These are phyloP conservation scores for Archegozetes longisetosus DNA, from an alignment of 1,140 invertebrate genomes.

Conservation along the genomic window DNA sequence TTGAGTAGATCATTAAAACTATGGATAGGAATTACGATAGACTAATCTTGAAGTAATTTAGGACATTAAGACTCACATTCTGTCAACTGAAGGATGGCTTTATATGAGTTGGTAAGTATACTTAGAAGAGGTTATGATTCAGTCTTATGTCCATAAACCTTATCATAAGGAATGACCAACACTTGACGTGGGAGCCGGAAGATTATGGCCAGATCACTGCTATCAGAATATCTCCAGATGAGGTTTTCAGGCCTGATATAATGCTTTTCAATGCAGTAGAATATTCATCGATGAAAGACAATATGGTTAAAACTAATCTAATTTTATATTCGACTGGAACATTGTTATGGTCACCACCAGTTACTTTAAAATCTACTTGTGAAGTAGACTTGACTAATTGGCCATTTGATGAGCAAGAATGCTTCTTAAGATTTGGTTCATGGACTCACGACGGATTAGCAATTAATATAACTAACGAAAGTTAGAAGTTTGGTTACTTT, in stretches of 20 bases:
- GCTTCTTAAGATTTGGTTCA: constrained; percentile 89
- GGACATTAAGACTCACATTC: constrained; percentile 6
- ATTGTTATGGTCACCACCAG: constrained; percentile 43
- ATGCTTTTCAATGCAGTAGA: constrained; percentile 10
- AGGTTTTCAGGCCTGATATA: constrained; percentile 27
- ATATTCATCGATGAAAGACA: neutral
- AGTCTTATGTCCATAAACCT: neutral
- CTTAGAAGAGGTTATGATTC: neutral
- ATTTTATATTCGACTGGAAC: constrained; percentile 67
- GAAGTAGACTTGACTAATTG: constrained; percentile 89
- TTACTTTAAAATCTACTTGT: constrained; percentile 96
- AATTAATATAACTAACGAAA: neutral
- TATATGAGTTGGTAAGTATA: neutral
- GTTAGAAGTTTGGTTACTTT: constrained; percentile 10
- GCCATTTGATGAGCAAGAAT: constrained; percentile 90
- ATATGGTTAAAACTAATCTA: constrained; percentile 52
- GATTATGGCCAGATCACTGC: constrained; percentile 86
- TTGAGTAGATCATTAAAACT: neutral
- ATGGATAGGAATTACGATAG: neutral
- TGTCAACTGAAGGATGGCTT: constrained; percentile 11
- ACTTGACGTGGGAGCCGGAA: constrained; percentile 79
- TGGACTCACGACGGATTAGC: constrained; percentile 83
- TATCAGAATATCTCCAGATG: constrained; percentile 82
- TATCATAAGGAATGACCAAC: constrained; percentile 47
- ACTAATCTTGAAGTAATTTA: neutral